These are phyloP conservation scores for Strigops habroptila DNA, from an alignment of 2,113 vertebrate genomes.

Conservation along the genomic window DNA sequence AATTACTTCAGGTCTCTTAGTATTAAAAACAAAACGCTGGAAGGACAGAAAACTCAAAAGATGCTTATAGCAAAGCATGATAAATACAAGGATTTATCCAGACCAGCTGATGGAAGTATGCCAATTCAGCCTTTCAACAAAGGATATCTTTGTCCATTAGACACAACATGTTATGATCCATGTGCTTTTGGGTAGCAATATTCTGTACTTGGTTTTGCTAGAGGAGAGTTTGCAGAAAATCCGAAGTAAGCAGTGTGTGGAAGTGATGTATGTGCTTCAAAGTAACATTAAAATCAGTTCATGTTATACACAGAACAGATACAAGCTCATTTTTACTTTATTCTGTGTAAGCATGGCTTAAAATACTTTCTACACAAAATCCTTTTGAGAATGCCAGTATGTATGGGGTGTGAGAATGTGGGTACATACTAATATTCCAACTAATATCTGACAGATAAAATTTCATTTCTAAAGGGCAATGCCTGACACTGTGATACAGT, in stretches of 20 bases:
- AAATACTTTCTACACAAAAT: not conserved
- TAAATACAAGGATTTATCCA: not conserved
- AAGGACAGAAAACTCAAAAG: constrained; percentile 3
- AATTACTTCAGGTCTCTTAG: not conserved
- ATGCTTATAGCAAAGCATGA: not conserved
- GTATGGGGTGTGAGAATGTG: not conserved
- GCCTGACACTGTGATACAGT: not conserved
- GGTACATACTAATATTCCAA: not conserved
- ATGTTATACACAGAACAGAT: not conserved
- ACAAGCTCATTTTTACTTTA: not conserved
- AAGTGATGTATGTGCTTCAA: not conserved
- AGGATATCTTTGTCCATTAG: not conserved
- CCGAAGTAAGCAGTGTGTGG: not conserved
- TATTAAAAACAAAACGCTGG: not conserved
- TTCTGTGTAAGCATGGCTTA: not conserved
- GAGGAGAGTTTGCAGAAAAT: not conserved
- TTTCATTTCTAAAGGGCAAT: not conserved
- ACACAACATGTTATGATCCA: not conserved
- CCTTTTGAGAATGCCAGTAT: not conserved
- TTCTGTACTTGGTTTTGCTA: not conserved
- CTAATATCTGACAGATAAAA: not conserved
- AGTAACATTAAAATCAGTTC: not conserved
- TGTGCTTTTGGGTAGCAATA: not conserved
- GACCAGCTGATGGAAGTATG: not conserved
- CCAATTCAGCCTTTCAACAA: not conserved